Evolutionary conservation across 1,140 invertebrate species (phyloP).

Genomic region (Pseudomyrmex cubaensis): DNA sequence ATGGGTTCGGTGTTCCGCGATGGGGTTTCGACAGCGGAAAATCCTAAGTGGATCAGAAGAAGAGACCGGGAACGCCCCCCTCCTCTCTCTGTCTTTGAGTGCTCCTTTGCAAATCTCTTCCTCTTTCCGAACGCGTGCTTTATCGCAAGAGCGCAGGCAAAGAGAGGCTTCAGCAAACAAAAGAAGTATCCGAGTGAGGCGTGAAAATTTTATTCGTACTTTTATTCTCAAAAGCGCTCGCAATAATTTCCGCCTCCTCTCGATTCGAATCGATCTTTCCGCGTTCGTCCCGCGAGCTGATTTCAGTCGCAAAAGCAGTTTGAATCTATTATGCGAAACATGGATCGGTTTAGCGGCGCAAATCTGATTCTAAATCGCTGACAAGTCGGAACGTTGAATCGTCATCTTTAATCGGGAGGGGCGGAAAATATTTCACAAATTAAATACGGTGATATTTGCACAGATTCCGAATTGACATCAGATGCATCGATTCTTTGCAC

Average conservation of each 20-base stretch:
- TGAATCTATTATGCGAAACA: neutral
- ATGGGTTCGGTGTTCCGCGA: conserved; percentile 21
- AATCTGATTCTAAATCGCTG: conserved; percentile 4
- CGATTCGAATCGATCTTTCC: neutral
- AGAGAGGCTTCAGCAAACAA: conserved; percentile 17
- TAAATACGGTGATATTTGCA: no score
- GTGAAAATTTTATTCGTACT: conserved; percentile 39
- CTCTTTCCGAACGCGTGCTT: conserved; percentile 44
- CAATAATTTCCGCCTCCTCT: conserved; percentile 16
- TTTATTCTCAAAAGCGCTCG: neutral
- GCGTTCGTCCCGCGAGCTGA: neutral
- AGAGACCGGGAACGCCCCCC: neutral
- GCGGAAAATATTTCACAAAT: no score
- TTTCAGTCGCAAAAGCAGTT: neutral
- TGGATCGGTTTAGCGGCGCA: no score
- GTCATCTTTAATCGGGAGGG: no score
- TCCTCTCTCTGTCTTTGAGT: neutral
- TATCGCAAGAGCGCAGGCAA: conserved; percentile 25
- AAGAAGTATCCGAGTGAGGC: conserved; percentile 21
- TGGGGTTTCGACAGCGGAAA: conserved; percentile 37
- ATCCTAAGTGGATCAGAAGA: conserved; percentile 49
- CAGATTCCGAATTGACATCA: no score
- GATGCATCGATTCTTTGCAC: no score
- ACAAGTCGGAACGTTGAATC: neutral
- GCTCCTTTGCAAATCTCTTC: conserved; percentile 44